phyloP scores from a whole-genome alignment of 2,113 vertebrate genomes.

The Seriola dumerili region DNA sequence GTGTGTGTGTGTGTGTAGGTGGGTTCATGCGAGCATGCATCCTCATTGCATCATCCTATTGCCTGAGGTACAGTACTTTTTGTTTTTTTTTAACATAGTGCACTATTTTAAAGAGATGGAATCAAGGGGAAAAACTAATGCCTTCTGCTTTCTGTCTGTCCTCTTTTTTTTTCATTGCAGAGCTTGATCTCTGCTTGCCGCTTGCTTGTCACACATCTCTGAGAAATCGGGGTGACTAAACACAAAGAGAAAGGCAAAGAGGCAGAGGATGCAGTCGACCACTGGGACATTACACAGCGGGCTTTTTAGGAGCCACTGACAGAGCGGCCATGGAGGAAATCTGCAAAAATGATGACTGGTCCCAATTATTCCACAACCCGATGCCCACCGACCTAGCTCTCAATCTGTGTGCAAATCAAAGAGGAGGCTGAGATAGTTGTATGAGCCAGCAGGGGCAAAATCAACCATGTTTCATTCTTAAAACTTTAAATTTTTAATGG shows the following conservation, averaged over 20 bases:
- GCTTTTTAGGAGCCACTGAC: conserved; percentile 19
- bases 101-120: conserved; percentile 30
- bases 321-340: neutral
- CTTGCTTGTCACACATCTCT: conserved; percentile 26
- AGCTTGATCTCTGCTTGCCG: conserved; percentile 17
- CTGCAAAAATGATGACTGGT: neutral
- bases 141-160: conserved; percentile 22
- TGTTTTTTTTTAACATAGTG: conserved; percentile 17
- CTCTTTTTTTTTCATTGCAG: conserved; percentile 12
- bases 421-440: neutral
- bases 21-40: conserved; percentile 42
- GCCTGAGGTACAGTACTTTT: conserved; percentile 49
- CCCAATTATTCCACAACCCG: conserved; percentile 12
- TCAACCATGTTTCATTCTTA: conserved; percentile 22
- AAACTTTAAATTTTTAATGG: conserved; percentile 40
- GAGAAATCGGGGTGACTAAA: conserved; percentile 27
- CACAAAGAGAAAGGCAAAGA: conserved; percentile 30
- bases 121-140: conserved; percentile 11
- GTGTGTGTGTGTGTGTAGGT: conserved; percentile 24
- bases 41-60: conserved; percentile 48
- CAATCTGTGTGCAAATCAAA: conserved; percentile 22
- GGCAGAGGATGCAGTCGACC: conserved; percentile 30
- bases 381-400: neutral
- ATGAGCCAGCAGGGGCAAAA: neutral
- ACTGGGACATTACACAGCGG: conserved; percentile 4